phyloP scores from a whole-genome alignment of 2,888 invertebrate species.

The Nowickia ferox region DNA sequence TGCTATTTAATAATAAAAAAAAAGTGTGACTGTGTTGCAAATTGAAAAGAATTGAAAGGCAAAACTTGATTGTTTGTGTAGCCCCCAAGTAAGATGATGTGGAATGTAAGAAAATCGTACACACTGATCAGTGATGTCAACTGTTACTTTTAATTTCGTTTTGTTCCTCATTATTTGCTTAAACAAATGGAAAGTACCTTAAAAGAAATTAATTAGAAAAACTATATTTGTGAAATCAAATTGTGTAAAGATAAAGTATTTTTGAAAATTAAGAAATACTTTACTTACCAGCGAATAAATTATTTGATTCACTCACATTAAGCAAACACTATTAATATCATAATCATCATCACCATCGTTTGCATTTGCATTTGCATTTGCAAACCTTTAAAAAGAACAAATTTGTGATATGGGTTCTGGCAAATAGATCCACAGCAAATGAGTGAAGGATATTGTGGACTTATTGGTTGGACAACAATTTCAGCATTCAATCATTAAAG shows the following conservation, averaged over 20 bases:
- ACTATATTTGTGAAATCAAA: not conserved
- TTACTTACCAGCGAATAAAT: not conserved
- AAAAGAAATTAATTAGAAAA: too few relatives aligned
- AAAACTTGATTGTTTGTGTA: too few relatives aligned
- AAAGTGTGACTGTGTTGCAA: too few relatives aligned
- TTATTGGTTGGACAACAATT: conserved; percentile 47
- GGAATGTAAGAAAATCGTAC: too few relatives aligned
- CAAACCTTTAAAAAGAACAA: conserved; percentile 40
- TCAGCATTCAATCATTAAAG: conserved; percentile 6
- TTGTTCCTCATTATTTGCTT: too few relatives aligned
- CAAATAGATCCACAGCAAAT: conserved; percentile 22
- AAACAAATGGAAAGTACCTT: too few relatives aligned
- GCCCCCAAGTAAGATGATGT: too few relatives aligned
- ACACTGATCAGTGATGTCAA: too few relatives aligned
- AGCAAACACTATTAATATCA: conserved; percentile 17
- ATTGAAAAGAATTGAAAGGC: too few relatives aligned
- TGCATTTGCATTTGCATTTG: conserved; percentile 15
- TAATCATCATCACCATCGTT: not conserved
- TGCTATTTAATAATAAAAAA: too few relatives aligned
- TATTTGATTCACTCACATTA: not conserved
- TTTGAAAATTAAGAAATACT: too few relatives aligned
- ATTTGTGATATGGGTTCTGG: not conserved
- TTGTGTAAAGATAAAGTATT: not conserved
- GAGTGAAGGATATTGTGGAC: conserved; percentile 39
- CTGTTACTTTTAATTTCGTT: too few relatives aligned